Conservation (phyloP, 2,888 invertebrate genomes). For the Chelonus formosanus region DNA sequence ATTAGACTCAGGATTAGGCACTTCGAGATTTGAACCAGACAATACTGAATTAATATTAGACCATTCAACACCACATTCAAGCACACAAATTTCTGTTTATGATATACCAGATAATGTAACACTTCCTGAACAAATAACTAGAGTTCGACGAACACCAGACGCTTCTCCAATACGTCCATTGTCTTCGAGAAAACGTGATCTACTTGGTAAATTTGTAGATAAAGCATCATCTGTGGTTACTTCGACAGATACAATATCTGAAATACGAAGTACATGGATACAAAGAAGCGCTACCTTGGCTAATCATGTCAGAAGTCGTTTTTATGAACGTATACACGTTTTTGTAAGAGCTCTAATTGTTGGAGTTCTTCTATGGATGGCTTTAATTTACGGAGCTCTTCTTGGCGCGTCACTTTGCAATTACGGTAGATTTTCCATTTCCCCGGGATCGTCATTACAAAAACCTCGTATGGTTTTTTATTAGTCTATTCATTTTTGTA, state of each 20-base stretch:
- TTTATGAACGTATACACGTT: slow-evolving; percentile 29
- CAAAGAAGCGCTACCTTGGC: slow-evolving; percentile 1
- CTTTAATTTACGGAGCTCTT: slow-evolving; percentile 46
- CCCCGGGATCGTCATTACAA: slow-evolving; percentile 20
- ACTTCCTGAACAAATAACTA: too few relatives aligned
- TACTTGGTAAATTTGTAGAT: too few relatives aligned
- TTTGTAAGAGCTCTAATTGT: slow-evolving; percentile 40
- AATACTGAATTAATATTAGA: too few relatives aligned
- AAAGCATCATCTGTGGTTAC: too few relatives aligned
- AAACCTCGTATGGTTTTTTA: slow-evolving; percentile 11
- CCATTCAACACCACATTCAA: too few relatives aligned
- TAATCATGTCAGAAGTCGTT: slow-evolving; percentile 25
- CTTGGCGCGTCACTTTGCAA: slow-evolving; percentile 50
- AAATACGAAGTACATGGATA: neutral
- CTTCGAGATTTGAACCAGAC: too few relatives aligned
- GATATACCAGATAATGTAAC: too few relatives aligned
- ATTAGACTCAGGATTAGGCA: too few relatives aligned
- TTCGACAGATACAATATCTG: neutral
- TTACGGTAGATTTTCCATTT: slow-evolving; percentile 40
- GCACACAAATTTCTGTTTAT: too few relatives aligned
- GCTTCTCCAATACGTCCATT: too few relatives aligned
- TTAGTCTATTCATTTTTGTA: slow-evolving; percentile 13
- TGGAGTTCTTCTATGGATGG: slow-evolving; percentile 44
- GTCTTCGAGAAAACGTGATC: too few relatives aligned
- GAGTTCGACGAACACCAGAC: too few relatives aligned